phyloP scores from a whole-genome alignment of 2,888 invertebrate genomes.

The Heliconius aoede region DNA sequence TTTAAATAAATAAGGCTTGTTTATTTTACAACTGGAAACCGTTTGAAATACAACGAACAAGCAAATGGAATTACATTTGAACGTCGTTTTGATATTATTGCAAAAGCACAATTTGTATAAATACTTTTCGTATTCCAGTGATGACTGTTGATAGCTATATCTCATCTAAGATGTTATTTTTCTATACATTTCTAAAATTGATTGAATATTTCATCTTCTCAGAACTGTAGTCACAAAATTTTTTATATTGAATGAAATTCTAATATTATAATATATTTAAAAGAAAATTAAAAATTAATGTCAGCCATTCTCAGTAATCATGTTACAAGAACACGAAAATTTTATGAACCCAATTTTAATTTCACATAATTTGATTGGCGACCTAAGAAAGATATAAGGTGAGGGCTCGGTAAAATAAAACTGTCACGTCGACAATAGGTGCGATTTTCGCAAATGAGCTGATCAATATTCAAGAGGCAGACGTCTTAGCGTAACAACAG shows the following conservation, averaged over 20 bases:
- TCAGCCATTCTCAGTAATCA: conserved; percentile 21
- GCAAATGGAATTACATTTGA: conserved; percentile 66
- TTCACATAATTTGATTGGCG: conserved; percentile 58
- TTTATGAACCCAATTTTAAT: conserved; percentile 61
- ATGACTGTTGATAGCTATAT: neutral
- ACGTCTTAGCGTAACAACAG: conserved; percentile 78
- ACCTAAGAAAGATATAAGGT: conserved; percentile 53
- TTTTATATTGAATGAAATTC: neutral
- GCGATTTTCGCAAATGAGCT: conserved; percentile 80
- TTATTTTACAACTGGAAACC: conserved; percentile 54
- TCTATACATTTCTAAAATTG: neutral
- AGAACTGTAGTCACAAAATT: neutral
- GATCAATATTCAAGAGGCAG: conserved; percentile 79
- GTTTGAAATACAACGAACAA: conserved; percentile 56
- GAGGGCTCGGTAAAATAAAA: conserved; percentile 63
- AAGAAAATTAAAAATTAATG: conserved; percentile 14
- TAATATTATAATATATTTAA: conserved; percentile 6
- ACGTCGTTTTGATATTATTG: conserved; percentile 54
- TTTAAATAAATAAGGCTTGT: conserved; percentile 57
- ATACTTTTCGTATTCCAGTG: neutral
- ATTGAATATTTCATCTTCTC: neutral
- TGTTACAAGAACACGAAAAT: conserved; percentile 30
- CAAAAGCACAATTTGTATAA: conserved; percentile 14
- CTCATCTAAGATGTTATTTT: neutral
- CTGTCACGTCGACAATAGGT: conserved; percentile 80